phyloP scores from a whole-genome alignment of 2,888 invertebrate species.

The Synanthedon tipuliformis region DNA sequence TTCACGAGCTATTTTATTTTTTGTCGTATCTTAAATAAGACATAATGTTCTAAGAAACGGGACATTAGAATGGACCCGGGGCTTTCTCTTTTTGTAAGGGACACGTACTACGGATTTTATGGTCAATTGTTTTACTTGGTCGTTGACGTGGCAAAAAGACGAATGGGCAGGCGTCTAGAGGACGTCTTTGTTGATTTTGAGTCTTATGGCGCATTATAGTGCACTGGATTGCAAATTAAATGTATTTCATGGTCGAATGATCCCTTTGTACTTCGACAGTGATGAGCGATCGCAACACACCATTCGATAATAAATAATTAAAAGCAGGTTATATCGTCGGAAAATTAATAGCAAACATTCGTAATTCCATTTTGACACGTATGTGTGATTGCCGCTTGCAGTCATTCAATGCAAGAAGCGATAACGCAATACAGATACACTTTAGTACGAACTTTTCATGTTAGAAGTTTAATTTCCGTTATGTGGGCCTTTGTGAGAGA shows the following conservation, averaged over 20 bases:
- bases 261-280: conserved; percentile 22
- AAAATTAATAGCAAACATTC: not conserved
- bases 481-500: no score
- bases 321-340: not conserved
- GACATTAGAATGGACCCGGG: conserved; percentile 52
- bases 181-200: not conserved
- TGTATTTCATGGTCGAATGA: conserved; percentile 25
- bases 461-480: no score
- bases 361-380: not conserved
- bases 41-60: conserved; percentile 67
- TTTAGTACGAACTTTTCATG: not conserved
- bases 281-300: conserved; percentile 12
- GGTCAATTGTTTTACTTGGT: conserved; percentile 62
- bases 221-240: conserved; percentile 24
- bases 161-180: not conserved
- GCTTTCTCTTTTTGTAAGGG: conserved; percentile 61
- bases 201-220: conserved; percentile 11
- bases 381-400: not conserved
- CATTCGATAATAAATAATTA: not conserved
- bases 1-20: conserved; percentile 54
- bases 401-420: not conserved
- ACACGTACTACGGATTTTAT: conserved; percentile 63
- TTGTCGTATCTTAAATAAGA: conserved; percentile 65
- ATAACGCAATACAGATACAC: not conserved
- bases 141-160: conserved; percentile 44